A percentile compares a stretch with the other conserved stretches of the same genome.
These are phyloP conservation scores for Sardina pilchardus DNA, from an alignment of 2,113 vertebrate genomes.

Conservation along the genomic window DNA sequence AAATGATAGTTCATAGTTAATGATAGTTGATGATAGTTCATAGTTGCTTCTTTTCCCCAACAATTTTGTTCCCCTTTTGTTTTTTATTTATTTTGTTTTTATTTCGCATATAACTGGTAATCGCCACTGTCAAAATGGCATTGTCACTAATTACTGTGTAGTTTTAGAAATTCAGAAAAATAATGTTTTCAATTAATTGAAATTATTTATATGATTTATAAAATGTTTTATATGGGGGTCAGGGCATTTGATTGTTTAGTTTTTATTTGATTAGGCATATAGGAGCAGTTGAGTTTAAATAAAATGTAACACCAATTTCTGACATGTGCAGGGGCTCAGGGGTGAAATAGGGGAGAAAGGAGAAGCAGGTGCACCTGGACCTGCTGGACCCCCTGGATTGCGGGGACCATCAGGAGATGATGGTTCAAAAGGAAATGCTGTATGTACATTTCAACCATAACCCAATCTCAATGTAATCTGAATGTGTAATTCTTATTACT, in stretches of 20 bases:
- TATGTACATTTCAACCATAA: conserved; percentile 65
- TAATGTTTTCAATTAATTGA: no score
- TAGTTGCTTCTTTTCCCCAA: no score
- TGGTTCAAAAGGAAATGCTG: conserved; percentile 95
- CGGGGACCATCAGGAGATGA: conserved; percentile 94
- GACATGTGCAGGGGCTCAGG: conserved; percentile 80
- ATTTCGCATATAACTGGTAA: no score
- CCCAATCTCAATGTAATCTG: not conserved
- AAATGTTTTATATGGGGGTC: no score
- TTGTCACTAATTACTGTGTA: no score
- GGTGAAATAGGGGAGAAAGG: conserved; percentile 96
- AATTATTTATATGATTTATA: no score
- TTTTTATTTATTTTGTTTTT: no score
- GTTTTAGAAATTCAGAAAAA: no score
- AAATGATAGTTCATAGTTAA: no score
- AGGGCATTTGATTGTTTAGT: not conserved
- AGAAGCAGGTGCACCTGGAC: conserved; percentile 93
- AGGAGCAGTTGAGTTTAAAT: not conserved
- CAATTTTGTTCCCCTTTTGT: no score
- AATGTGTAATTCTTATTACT: not conserved
- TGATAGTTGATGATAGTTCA: no score
- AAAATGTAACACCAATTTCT: not conserved
- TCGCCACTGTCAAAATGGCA: not conserved
- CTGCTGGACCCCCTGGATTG: conserved; percentile 88
- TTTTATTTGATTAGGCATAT: not conserved